Conservation (phyloP, 2,797 vertebrate species). For the Silurus aristotelis region DNA sequence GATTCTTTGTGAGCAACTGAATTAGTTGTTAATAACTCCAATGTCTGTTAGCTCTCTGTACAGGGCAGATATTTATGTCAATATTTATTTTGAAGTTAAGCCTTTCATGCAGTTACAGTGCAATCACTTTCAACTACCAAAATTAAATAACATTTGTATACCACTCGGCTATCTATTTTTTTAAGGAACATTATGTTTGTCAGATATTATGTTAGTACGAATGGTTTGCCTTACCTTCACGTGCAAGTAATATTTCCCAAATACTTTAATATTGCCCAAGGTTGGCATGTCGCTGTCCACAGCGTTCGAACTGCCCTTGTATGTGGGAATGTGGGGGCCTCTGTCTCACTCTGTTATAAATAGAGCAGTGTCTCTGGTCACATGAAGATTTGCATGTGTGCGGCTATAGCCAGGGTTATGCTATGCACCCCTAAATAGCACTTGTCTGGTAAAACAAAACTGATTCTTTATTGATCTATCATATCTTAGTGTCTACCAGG, state of each 20-base stretch:
- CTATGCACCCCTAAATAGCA: conserved; percentile 61
- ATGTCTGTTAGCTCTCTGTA: not conserved
- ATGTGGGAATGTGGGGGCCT: conserved; percentile 57
- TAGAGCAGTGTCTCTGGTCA: conserved; percentile 74
- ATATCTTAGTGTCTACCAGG: not conserved
- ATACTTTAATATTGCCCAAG: conserved; percentile 54
- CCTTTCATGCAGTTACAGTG: not conserved
- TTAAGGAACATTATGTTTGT: conserved; percentile 1
- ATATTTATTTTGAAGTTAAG: not conserved
- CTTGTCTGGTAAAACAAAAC: conserved; percentile 8
- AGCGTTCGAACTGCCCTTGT: conserved; percentile 67
- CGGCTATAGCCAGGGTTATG: conserved; percentile 59
- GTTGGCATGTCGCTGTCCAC: conserved; percentile 54
- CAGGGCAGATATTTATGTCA: not conserved
- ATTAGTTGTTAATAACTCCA: conserved; percentile 7
- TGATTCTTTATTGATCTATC: not conserved
- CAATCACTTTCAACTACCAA: not conserved
- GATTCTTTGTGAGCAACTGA: not conserved
- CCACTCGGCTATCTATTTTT: not conserved
- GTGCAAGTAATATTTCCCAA: conserved; percentile 43
- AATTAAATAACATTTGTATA: not conserved
- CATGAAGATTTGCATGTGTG: conserved; percentile 63
- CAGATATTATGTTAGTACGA: not conserved
- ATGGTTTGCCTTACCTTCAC: conserved; percentile 52
- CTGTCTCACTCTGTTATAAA: conserved; percentile 69